A percentile compares a stretch with the other conserved stretches of the same genome.
These are phyloP conservation scores for Microctonus brassicae DNA, from an alignment of 2,888 invertebrate species.

Conservation along the genomic window DNA sequence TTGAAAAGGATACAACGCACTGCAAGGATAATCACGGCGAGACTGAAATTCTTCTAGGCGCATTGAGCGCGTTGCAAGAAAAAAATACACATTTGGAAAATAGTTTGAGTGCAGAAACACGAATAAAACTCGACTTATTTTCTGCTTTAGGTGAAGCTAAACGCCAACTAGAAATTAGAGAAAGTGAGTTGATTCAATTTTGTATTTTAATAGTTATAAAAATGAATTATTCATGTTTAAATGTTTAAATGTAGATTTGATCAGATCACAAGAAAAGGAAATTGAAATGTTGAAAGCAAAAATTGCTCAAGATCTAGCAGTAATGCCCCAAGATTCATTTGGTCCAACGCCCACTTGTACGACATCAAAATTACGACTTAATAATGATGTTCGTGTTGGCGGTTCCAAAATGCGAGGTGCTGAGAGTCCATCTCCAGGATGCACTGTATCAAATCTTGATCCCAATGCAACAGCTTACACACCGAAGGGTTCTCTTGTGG, in stretches of 20 bases:
- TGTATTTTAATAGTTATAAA: slow-evolving; percentile 5
- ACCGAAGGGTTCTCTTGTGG: slow-evolving; percentile 79
- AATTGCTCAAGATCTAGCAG: slow-evolving; percentile 93
- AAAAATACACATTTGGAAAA: slow-evolving; percentile 93
- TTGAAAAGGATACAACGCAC: slow-evolving; percentile 67
- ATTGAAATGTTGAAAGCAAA: slow-evolving; percentile 90
- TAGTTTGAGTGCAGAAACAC: slow-evolving; percentile 95
- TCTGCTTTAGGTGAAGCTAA: slow-evolving; percentile 97
- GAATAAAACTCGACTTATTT: slow-evolving; percentile 97
- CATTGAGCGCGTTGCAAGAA: slow-evolving; percentile 87
- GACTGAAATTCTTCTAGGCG: slow-evolving; percentile 84
- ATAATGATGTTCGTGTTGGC: slow-evolving; percentile 63
- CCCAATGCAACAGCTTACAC: slow-evolving; percentile 94
- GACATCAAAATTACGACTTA: slow-evolving; percentile 76
- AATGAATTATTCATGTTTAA: not conserved
- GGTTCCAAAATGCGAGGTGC: slow-evolving; percentile 63
- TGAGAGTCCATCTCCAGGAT: slow-evolving; percentile 67
- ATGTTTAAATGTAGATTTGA: slow-evolving; percentile 75
- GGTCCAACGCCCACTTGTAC: slow-evolving; percentile 73
- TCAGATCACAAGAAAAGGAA: slow-evolving; percentile 90
- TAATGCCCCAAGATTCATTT: slow-evolving; percentile 85
- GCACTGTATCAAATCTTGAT: slow-evolving; percentile 77
- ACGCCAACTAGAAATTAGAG: slow-evolving; percentile 87
- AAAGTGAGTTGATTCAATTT: slow-evolving; percentile 75
- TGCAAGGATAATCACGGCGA: slow-evolving; percentile 77